Evolutionary conservation across 2,888 invertebrate genomes (phyloP), one percentile per base, ranked within the genome.

Genomic region (Macropis europaea): DNA sequence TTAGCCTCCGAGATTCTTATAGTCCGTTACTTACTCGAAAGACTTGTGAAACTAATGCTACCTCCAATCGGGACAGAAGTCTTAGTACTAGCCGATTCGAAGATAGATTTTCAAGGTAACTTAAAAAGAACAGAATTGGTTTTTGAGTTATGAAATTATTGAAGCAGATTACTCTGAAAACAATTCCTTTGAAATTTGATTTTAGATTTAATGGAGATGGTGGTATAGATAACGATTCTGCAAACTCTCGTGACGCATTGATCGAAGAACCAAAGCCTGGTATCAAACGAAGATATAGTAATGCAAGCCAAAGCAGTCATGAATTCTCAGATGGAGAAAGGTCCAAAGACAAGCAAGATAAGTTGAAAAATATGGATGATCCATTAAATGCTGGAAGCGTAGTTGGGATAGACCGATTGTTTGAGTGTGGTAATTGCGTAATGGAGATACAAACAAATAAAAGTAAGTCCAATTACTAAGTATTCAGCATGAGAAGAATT

Each of bases 341-440:
- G 24, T 79, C 77, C 43, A 85, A 84, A 50, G 85, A 86, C 13
- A 83, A 81, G 42, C 73, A 70, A 4, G 85, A 86, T 6, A 87
- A 85, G 62, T 77, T 66, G 11, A 86, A 87, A 69, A 86, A 84
- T 52, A 61, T 81, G n/a, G 88, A 89, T 19, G 90, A 90, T 69
- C 84, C 86, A 1, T 63, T 84, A 24, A 89, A 86, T 53, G 81
- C 85, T 1, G 89, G 91, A 40, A 93, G 93, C 84, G 87, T 93
- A 40, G 90, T 93, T 48, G 94, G 93, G 47, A 90, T 94, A 63
- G 93, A 94, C 86, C 93, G 93, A 93, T 89, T 94, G 52, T 94
- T 94, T 87, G 93, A 92, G 68, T 83, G 86, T 50, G 84, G 83
- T 28, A 87, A 89, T 54, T 82, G 79, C 36, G 80, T 78, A 6